Conservation (phyloP, 1,140 invertebrate species). For the Monochamus saltuarius region DNA sequence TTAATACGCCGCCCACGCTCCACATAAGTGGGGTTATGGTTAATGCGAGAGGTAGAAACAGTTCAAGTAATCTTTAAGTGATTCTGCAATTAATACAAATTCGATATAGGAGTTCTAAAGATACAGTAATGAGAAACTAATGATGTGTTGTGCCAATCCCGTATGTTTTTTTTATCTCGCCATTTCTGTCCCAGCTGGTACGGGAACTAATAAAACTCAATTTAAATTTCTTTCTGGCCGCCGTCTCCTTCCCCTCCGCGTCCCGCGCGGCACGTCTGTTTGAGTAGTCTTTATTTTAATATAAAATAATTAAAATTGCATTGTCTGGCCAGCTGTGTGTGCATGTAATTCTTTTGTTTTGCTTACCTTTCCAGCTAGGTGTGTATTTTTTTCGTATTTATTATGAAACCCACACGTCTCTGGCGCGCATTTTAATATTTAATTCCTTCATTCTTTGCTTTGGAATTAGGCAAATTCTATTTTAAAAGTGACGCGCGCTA, state of each 20-base stretch:
- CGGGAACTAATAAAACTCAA: slow-evolving; percentile 12
- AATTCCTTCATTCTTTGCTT: slow-evolving; percentile 15
- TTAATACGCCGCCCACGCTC: too few relatives aligned
- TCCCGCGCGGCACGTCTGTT: slow-evolving; percentile 10
- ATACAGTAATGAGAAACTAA: too few relatives aligned
- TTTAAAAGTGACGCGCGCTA: slow-evolving; percentile 5
- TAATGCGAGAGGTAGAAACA: too few relatives aligned
- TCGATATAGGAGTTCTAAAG: too few relatives aligned
- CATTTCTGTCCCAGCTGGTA: too few relatives aligned
- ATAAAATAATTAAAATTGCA: slow-evolving; percentile 21
- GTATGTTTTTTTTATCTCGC: too few relatives aligned
- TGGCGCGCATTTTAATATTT: slow-evolving; percentile 14
- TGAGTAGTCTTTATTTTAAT: slow-evolving; percentile 18
- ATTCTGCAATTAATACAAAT: too few relatives aligned
- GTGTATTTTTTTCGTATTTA: slow-evolving; percentile 11
- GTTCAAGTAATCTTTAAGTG: too few relatives aligned
- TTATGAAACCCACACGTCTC: slow-evolving; percentile 6
- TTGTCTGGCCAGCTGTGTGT: slow-evolving; percentile 16
- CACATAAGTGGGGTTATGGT: too few relatives aligned
- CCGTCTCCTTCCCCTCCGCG: slow-evolving; percentile 7
- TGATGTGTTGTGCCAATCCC: too few relatives aligned
- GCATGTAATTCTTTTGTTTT: slow-evolving; percentile 16
- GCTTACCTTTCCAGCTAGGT: slow-evolving; percentile 17
- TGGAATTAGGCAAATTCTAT: slow-evolving; percentile 10
- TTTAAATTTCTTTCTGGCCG: not conserved